These are phyloP conservation scores for Pelusios castaneus DNA, from an alignment of 2,113 vertebrate genomes.

Conservation along the genomic window DNA sequence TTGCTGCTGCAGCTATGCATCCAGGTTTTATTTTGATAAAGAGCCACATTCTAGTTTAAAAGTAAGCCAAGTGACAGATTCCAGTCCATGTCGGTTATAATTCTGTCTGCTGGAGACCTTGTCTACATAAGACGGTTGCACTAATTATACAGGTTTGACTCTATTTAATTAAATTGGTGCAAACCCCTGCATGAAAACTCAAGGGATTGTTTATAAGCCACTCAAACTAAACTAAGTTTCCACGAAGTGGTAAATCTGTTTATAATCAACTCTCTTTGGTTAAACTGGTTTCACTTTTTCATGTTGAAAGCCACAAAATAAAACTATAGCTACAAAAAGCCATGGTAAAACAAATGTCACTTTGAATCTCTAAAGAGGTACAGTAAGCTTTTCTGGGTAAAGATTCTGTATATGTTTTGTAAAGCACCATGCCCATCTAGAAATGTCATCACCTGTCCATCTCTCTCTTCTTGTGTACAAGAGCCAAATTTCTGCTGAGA, in stretches of 20 bases:
- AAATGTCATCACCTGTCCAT: not conserved
- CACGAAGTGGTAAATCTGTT: not conserved
- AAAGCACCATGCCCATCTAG: not conserved
- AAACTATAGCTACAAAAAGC: not conserved
- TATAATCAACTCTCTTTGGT: not conserved
- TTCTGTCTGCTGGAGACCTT: not conserved
- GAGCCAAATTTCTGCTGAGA: not conserved
- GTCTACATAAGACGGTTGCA: not conserved
- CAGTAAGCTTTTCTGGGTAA: not conserved
- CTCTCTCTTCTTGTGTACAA: not conserved
- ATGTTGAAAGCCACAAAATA: not conserved
- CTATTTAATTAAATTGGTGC: not conserved
- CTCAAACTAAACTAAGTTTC: not conserved
- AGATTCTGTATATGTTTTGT: not conserved
- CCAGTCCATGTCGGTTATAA: not conserved
- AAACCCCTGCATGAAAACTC: not conserved
- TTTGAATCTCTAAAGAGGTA: not conserved
- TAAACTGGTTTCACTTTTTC: not conserved
- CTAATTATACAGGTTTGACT: not conserved
- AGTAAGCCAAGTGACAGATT: not conserved
- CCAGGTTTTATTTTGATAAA: constrained; percentile 10
- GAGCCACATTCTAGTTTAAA: not conserved
- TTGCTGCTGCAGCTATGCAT: not conserved
- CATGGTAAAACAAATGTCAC: not conserved
- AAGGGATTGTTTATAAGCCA: not conserved